phyloP scores from a whole-genome alignment of 2,797 vertebrate species.

The Tokudaia tokunoshimensis region DNA sequence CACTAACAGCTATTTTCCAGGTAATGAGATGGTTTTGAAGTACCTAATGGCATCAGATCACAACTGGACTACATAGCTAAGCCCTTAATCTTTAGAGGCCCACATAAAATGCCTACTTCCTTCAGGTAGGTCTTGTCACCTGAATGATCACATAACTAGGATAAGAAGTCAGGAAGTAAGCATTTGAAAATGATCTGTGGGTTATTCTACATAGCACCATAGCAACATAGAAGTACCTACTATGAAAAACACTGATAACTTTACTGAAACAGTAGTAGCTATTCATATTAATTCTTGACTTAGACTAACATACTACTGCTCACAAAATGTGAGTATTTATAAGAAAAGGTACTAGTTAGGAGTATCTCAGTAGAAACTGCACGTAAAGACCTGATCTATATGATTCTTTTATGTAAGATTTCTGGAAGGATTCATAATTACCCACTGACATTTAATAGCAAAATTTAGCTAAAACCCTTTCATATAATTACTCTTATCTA shows the following conservation, averaged over 20 bases:
- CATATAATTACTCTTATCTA: conserved; percentile 27
- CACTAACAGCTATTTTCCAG: not conserved
- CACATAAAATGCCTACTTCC: not conserved
- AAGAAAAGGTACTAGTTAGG: not conserved
- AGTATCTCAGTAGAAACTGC: not conserved
- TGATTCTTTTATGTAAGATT: not conserved
- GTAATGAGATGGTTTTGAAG: not conserved
- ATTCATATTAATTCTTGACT: not conserved
- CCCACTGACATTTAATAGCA: not conserved
- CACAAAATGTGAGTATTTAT: not conserved
- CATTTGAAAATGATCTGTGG: not conserved
- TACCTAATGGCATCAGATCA: no score
- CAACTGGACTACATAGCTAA: no score
- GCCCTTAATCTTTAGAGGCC: not conserved
- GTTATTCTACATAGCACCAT: not conserved
- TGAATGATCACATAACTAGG: not conserved
- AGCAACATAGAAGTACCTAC: not conserved
- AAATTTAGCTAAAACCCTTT: conserved; percentile 16
- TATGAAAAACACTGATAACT: not conserved
- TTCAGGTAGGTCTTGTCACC: not conserved
- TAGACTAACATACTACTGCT: not conserved
- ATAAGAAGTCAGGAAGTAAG: not conserved
- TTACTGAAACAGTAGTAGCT: not conserved
- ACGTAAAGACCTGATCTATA: not conserved
- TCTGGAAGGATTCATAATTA: not conserved